Evolutionary conservation across 2,797 vertebrate genomes (phyloP), one percentile per base, ranked within the genome.

Genomic region (Gymnothorax javanicus): DNA sequence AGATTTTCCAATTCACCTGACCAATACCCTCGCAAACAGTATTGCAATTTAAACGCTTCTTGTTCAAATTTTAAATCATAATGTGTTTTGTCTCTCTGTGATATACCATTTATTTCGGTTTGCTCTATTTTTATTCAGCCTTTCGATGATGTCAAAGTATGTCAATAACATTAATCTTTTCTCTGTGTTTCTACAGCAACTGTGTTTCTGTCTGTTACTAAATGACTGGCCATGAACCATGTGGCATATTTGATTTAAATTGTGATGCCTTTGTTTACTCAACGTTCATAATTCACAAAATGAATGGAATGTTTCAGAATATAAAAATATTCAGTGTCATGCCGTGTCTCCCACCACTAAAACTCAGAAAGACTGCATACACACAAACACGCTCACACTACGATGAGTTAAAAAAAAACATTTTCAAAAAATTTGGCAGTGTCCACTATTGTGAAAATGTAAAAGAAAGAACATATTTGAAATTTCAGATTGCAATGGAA

Each of bases 131-230:
- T 82, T 86, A 73, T 43, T 75, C 54, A 73, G 69, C 5, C 56
- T 13, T 43, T 43, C 54, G 43, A 6, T 56, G n/a, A 52, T 69
- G 27, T 25, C 9, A 86, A 67, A 81, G 56, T 75, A 73, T 67
- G 52, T 20, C 50, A 64, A 86, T 82, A 23, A 57, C 15, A 82
- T 50, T 58, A 67, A 82, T 62, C 54, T 82, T 82, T 64, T 54
- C 64, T 67, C 60, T 50, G 59, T 50, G 75, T 86, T 86, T 82
- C 77, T 86, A 82, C 82, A 62, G 86, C 79, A 82, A 86, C 86
- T 67, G 23, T 82, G 59, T 77, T 81, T 12, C 86, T 59, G 20
- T 82, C 50, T 52, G 15, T 79, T 50, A 54, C 15, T 82, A 62
- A 64, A 27, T 43, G 85, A 86, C 56, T 50, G 67, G 75, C 33